Base-by-base conservation (phyloP, 1,140 invertebrate species). In the Caenorhabditis remanei region DNA sequence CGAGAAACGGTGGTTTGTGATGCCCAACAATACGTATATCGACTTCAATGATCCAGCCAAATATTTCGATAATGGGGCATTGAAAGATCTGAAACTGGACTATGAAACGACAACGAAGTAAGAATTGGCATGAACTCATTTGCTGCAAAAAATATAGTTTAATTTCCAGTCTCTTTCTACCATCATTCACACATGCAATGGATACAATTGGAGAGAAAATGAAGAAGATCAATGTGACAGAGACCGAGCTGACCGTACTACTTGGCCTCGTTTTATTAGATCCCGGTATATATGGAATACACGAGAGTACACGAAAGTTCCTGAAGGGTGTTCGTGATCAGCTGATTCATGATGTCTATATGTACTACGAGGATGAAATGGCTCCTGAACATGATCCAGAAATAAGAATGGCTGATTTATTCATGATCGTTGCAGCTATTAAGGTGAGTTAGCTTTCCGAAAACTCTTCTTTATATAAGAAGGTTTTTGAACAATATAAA, bases 1-100 rank as follows among this genome's bases (percentile, higher is more conserved):
- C 46, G 88, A 89, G 85, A 89, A 89, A 41, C 67, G 90, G 11
- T 89, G 89, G 89, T 89, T 86, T 48, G 87, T 89, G 21, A 89
- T 89, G 89, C 84, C 88, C 16, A 89, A 89, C 58, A 89, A 82
- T 84, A 87, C 40, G 4, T 89, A 89, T 56, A 89, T 89, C 48
- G 88, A 86, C 19, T 86, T 88, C 58, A 79, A 89, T 13, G 32
- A 87, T 41, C 43, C 85, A 3, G 85, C 88, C 14, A 86, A 89
- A 32, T 89, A 89, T 85, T 89, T 89, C 56, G 43, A 24, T 16
- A 55, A 75, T 48, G 79, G 79, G 2, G 71, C 71, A n/a, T 7
- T 89, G 50, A 82, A 87, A 19, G 84, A 79, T 48, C 58, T 89
- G n/a, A 88, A 88, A 32, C 58, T 89, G 4, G 88, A 85, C 55